A percentile compares a stretch with the other conserved stretches of the same genome.
Conservation (phyloP, 2,888 invertebrate species). For the Homarus gammarus region DNA sequence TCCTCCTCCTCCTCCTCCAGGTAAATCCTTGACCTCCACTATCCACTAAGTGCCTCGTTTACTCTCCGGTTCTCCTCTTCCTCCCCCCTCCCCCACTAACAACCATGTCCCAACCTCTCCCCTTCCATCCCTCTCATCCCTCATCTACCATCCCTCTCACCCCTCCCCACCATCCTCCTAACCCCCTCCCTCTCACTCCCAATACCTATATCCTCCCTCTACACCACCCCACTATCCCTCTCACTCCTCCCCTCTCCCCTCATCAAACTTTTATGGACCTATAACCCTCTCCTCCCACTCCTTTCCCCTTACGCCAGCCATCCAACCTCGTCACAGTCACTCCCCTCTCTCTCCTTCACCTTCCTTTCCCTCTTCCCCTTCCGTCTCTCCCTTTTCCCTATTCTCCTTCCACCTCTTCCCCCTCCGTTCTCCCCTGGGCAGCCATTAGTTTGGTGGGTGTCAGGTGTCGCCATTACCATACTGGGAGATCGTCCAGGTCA, state of each 20-base stretch:
- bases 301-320: background rate
- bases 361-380: background rate
- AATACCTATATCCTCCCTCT: background rate
- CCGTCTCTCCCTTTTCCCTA: background rate
- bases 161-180: background rate
- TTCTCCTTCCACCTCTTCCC: background rate
- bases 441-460: background rate
- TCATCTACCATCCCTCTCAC: background rate
- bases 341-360: background rate
- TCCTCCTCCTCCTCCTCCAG: too few relatives aligned
- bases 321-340: background rate
- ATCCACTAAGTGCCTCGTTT: too few relatives aligned
- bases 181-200: background rate
- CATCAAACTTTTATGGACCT: too few relatives aligned
- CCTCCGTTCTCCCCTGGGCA: background rate
- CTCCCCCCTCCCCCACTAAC: background rate
- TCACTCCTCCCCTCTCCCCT: background rate
- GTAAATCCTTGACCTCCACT: too few relatives aligned
- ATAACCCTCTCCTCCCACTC: too few relatives aligned
- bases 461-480: too few relatives aligned
- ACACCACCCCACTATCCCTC: conserved; percentile 2
- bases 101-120: background rate
- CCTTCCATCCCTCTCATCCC: too few relatives aligned
- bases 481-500: too few relatives aligned
- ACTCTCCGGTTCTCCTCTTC: background rate